Base-by-base conservation (phyloP, 2,797 vertebrate species). In the Halcyon smyrnensis region DNA sequence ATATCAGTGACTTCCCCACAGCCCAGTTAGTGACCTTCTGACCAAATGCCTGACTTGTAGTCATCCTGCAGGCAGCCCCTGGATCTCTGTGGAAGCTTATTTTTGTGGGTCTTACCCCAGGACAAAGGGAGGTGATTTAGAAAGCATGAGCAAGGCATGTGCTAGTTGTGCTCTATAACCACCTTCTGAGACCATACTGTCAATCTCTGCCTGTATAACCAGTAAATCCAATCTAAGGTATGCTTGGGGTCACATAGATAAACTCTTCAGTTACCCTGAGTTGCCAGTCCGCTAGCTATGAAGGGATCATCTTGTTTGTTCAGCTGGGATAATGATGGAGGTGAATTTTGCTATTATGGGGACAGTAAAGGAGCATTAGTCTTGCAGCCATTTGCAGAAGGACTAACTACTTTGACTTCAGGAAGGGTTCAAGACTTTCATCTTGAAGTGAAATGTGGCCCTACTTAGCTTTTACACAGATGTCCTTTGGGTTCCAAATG, bases 271-370 rank as follows among this genome's bases (percentile, higher is more conserved):
- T 17, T 45, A 9, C 8, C 11, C 16, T 30, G 0, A 37, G 54
- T 12, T 87, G 37, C 18, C 3, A 4, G 16, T n/a, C 77, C 59
- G 76, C 59, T 9, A 79, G 34, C 41, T 92, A 25, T 30, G 37
- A 46, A 67, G 39, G 23, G 17, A 53, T n/a, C 18, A 70, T 20
- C 15, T 60, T 67, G 11, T 24, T 84, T 15, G 30, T 67, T 51
- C 43, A 73, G 17, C 25, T 74, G 37, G 45, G 28, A 32, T 74
- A 45, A 76, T 1, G 2, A n/a, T 15, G 45, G 27, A 90, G 20
- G 45, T 25, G 21, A 71, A 63, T 27, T 41, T 12, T 39, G 9
- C 14, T 59, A 0, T 54, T 63, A 27, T 10, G 1, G 0, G 30
- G 7, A 53, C 11, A 32, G 3, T 27, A 70, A 63, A 79, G 11